Evolutionary conservation across 2,888 invertebrate genomes (phyloP).

Genomic region (Pristionchus mayeri): DNA sequence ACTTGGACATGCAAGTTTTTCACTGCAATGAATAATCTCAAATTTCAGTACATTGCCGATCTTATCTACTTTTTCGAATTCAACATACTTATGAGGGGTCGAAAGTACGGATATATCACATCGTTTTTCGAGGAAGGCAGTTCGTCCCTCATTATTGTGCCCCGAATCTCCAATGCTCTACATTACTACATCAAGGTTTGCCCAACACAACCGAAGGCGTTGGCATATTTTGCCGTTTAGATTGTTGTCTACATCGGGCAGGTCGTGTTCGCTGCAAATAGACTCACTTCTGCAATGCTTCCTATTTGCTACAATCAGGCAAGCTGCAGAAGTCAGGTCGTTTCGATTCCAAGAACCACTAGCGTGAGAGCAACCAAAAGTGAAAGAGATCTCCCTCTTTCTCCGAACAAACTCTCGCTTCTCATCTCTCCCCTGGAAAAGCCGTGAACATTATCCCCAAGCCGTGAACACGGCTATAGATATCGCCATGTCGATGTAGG

Average conservation of each 20-base stretch:
- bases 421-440: too few relatives aligned
- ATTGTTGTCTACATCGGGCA: slow-evolving; percentile 52
- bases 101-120: slow-evolving; percentile 51
- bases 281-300: slow-evolving; percentile 46
- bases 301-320: slow-evolving; percentile 49
- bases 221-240: too few relatives aligned
- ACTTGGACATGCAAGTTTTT: slow-evolving; percentile 26
- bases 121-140: slow-evolving; percentile 46
- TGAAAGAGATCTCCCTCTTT: too few relatives aligned
- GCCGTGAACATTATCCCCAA: too few relatives aligned
- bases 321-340: too few relatives aligned
- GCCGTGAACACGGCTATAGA: too few relatives aligned
- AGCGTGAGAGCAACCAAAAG: too few relatives aligned
- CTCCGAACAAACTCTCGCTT: too few relatives aligned
- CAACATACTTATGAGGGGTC: slow-evolving; percentile 50
- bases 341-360: too few relatives aligned
- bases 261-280: slow-evolving; percentile 48
- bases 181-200: slow-evolving; percentile 51
- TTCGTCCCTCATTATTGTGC: slow-evolving; percentile 33
- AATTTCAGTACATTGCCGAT: slow-evolving; percentile 50
- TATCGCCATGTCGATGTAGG: too few relatives aligned
- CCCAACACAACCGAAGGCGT: too few relatives aligned
- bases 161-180: slow-evolving; percentile 49
- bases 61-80: slow-evolving; percentile 50
- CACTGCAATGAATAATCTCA: background rate